Evolutionary conservation across 92 coral and sea anemone genomes (phyloP).

Genomic region (Metridium senile): DNA sequence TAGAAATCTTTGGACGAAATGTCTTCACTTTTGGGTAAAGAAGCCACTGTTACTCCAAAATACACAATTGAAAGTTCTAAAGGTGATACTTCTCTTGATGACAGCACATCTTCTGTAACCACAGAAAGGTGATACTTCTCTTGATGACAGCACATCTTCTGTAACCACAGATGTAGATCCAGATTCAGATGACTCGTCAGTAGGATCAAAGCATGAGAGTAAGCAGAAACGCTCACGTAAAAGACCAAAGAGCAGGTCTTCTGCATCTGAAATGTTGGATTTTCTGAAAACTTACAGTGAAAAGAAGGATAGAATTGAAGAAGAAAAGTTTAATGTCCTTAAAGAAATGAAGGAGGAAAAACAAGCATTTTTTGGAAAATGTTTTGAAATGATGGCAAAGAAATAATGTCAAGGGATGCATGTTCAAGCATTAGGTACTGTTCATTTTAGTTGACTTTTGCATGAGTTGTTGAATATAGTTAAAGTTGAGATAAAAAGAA

Average conservation of each 20-base stretch:
- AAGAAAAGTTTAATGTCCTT: conserved; percentile 43
- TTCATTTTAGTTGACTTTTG: no score
- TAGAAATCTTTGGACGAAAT: conserved; percentile 56
- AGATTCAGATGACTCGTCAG: conserved; percentile 3
- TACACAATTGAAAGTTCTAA: conserved; percentile 50
- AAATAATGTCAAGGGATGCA: no score
- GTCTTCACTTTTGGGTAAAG: conserved; percentile 29
- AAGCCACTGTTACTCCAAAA: conserved; percentile 47
- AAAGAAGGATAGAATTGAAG: conserved; percentile 48
- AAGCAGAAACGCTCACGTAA: conserved; percentile 32
- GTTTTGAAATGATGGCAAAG: no score
- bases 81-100: neutral
- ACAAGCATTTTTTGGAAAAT: no score
- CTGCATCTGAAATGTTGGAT: conserved; percentile 56
- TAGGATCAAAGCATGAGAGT: conserved; percentile 1
- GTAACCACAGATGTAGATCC: neutral
- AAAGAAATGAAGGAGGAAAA: conserved; percentile 64
- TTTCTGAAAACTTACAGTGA: conserved; percentile 39
- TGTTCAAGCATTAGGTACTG: no score
- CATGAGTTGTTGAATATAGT: no score
- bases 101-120: no score
- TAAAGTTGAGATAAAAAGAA: no score
- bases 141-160: no score
- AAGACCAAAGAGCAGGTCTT: conserved; percentile 52
- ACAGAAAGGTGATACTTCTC: no score